Percentiles rank a stretch among this genome's conserved stretches.
Conservation (phyloP, 2,888 invertebrate genomes). For the Phaedon cochleariae region DNA sequence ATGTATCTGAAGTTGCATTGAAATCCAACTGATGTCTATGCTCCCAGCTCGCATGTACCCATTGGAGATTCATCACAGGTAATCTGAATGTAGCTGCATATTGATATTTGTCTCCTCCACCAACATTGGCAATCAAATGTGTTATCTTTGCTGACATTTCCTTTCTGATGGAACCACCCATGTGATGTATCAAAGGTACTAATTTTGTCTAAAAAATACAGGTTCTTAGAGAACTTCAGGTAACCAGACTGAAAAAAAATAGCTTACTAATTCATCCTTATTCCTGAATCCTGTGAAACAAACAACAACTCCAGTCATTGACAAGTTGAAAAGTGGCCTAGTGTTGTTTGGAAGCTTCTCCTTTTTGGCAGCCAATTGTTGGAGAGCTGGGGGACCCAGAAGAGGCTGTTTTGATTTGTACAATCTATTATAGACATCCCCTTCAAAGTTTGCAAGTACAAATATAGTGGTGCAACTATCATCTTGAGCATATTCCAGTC, state of each 20-base stretch:
- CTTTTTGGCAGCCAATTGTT: constrained; percentile 76
- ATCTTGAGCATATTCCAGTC: constrained; percentile 69
- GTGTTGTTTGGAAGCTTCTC: constrained; percentile 78
- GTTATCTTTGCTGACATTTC: constrained; percentile 90
- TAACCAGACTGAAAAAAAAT: not conserved
- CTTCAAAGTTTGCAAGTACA: constrained; percentile 78
- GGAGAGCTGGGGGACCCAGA: constrained; percentile 82
- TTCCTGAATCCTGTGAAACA: constrained; percentile 93
- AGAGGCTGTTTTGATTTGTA: constrained; percentile 74
- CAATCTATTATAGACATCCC: constrained; percentile 74
- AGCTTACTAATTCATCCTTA: constrained; percentile 88
- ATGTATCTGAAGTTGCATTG: constrained; percentile 74
- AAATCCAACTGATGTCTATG: constrained; percentile 75
- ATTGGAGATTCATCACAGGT: constrained; percentile 86
- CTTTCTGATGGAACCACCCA: constrained; percentile 95
- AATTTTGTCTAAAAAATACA: constrained; percentile 74
- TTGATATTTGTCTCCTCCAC: constrained; percentile 92
- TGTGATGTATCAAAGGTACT: constrained; percentile 90
- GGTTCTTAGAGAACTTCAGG: not conserved
- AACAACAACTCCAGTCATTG: constrained; percentile 88
- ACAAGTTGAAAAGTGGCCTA: constrained; percentile 85
- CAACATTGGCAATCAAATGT: constrained; percentile 90
- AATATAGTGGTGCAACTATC: constrained; percentile 72
- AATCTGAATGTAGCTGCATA: constrained; percentile 91
- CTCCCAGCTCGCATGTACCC: constrained; percentile 91